Conservation (phyloP, 2,797 vertebrate genomes). For the Apogon talboti region DNA sequence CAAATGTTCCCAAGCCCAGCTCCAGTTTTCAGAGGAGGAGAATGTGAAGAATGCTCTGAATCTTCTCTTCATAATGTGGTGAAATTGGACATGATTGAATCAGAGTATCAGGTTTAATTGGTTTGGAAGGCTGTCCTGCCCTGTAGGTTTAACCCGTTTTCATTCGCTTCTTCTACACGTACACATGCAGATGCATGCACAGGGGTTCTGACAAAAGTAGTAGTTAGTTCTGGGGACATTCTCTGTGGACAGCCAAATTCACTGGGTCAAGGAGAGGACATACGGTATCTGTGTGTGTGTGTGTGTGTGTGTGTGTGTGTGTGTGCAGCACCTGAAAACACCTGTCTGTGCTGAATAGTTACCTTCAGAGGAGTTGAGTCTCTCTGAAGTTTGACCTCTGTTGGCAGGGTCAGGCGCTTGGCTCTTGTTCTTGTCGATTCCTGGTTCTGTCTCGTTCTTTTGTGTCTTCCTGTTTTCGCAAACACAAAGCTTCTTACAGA, state of each 20-base stretch:
- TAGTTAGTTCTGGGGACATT: constrained; percentile 48
- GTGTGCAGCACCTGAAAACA: constrained; percentile 25
- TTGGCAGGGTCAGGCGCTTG: constrained; percentile 8
- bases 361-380: constrained; percentile 46
- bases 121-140: constrained; percentile 40
- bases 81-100: constrained; percentile 60
- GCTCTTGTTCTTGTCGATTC: constrained; percentile 12
- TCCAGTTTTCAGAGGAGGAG: constrained; percentile 58
- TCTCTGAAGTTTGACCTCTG: constrained; percentile 39
- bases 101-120: constrained; percentile 61
- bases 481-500: constrained; percentile 52
- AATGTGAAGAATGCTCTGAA: constrained; percentile 71
- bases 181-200: neutral
- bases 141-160: constrained; percentile 20
- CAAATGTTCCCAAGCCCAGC: constrained; percentile 61
- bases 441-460: constrained; percentile 1
- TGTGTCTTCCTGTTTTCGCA: constrained; percentile 44
- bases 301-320: constrained; percentile 25
- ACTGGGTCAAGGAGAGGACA: constrained; percentile 31
- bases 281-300: constrained; percentile 22
- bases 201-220: constrained; percentile 22
- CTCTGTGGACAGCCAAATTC: constrained; percentile 38
- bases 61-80: constrained; percentile 47
- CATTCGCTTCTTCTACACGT: constrained; percentile 14
- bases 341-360: constrained; percentile 24